Evolutionary conservation across 64 coral and sea anemone species (phyloP).

Genomic region (Montipora capricornis): DNA sequence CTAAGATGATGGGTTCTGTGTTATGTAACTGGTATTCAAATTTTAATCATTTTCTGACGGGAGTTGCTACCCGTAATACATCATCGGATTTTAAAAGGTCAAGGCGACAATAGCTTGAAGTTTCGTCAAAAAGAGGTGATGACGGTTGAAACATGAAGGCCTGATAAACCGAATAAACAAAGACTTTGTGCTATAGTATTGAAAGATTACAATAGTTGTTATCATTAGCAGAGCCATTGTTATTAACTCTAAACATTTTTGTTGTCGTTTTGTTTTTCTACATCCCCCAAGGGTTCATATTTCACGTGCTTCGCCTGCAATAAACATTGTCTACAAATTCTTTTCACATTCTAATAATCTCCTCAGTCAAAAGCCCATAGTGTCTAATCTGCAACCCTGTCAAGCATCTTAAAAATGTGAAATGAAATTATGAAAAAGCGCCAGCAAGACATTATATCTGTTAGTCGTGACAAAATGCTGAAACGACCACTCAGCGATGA

Average conservation of each 20-base stretch:
- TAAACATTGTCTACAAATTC: too few relatives aligned
- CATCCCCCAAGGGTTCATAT: background rate
- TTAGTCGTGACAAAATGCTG: background rate
- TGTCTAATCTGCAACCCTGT: background rate
- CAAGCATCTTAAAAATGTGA: background rate
- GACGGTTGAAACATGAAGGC: background rate
- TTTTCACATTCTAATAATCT: background rate
- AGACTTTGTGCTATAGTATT: background rate
- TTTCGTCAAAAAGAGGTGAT: background rate
- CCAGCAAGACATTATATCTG: too few relatives aligned
- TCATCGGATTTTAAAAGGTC: constrained; percentile 3
- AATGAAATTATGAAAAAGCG: background rate
- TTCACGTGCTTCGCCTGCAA: background rate
- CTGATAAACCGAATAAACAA: too few relatives aligned
- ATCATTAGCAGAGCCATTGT: background rate
- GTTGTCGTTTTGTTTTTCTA: background rate
- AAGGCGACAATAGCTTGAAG: background rate
- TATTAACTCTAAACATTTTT: background rate
- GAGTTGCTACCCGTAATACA: background rate
- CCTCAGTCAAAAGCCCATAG: background rate
- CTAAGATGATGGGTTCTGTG: background rate
- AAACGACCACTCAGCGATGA: background rate
- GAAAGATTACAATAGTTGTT: background rate
- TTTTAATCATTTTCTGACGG: too few relatives aligned
- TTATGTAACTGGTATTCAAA: background rate